Evolutionary conservation across 1,140 invertebrate species (phyloP).

Genomic region (Pseudomyrmex pallidus): DNA sequence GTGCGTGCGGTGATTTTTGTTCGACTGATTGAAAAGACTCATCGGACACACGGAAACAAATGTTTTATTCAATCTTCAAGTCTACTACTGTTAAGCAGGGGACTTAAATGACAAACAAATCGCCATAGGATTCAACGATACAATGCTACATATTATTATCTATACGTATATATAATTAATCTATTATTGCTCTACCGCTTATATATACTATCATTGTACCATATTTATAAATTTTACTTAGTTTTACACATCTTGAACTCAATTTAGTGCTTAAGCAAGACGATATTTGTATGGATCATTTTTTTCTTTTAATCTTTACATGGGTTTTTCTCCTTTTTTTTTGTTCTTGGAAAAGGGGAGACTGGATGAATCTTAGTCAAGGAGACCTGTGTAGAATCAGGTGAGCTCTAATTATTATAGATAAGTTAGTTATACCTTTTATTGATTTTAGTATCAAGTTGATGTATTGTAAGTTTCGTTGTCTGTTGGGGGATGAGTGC

Average conservation of each 20-base stretch:
- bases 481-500: conserved; percentile 82
- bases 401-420: conserved; percentile 67
- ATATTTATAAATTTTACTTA: conserved; percentile 84
- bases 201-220: conserved; percentile 79
- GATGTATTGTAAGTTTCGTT: conserved; percentile 81
- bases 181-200: conserved; percentile 82
- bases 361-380: conserved; percentile 71
- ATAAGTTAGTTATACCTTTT: conserved; percentile 78
- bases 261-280: conserved; percentile 75
- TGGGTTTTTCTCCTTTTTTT: conserved; percentile 63
- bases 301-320: conserved; percentile 47
- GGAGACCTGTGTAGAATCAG: conserved; percentile 67
- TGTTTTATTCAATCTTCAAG: conserved; percentile 76
- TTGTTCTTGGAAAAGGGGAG: conserved; percentile 71
- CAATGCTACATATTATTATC: conserved; percentile 78
- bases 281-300: conserved; percentile 66
- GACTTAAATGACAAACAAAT: conserved; percentile 75
- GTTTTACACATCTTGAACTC: conserved; percentile 82
- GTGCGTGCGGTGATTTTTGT: conserved; percentile 74
- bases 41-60: conserved; percentile 75
- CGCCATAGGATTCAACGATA: conserved; percentile 83
- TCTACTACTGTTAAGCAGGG: conserved; percentile 74
- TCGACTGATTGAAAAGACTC: conserved; percentile 70
- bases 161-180: conserved; percentile 83
- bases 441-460: conserved; percentile 80